These are phyloP conservation scores for Tenthredo mesomela DNA, from an alignment of 2,888 invertebrate species.

Conservation along the genomic window DNA sequence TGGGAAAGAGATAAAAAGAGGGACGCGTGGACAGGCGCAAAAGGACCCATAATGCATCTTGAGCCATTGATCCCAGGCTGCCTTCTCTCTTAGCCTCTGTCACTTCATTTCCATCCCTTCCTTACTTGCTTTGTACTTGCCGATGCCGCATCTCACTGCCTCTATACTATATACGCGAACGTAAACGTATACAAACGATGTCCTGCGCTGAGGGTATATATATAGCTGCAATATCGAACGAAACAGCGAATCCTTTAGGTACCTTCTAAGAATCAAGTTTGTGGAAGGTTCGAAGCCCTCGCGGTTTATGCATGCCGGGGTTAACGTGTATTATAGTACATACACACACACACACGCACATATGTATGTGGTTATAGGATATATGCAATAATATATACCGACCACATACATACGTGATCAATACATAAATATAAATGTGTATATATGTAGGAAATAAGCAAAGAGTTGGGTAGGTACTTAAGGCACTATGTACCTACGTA, in stretches of 20 bases:
- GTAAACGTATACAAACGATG: slow-evolving; percentile 20
- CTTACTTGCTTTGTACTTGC: slow-evolving; percentile 36
- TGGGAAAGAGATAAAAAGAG: slow-evolving; percentile 48
- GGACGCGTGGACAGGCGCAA: slow-evolving; percentile 57
- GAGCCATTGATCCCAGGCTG: slow-evolving; percentile 46
- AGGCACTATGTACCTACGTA: not conserved
- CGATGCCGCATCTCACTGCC: slow-evolving; percentile 2
- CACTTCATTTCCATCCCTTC: slow-evolving; percentile 49
- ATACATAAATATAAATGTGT: not conserved
- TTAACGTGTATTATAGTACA: not conserved
- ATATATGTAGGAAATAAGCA: slow-evolving; percentile 7
- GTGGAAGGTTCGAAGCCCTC: slow-evolving; percentile 30
- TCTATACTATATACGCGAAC: not conserved
- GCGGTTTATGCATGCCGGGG: not conserved
- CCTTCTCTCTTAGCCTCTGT: slow-evolving; percentile 43
- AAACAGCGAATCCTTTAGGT: not conserved
- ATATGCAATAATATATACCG: slow-evolving; percentile 1
- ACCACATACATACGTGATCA: not conserved
- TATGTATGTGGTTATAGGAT: not conserved
- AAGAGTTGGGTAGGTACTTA: not conserved
- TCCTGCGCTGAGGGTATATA: not conserved
- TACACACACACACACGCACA: too few species aligned
- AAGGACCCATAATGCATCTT: slow-evolving; percentile 50
- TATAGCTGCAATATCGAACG: not conserved
- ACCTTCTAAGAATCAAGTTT: not conserved